Evolutionary conservation across 1,140 invertebrate genomes (phyloP).

Genomic region (Microplitis demolitor): DNA sequence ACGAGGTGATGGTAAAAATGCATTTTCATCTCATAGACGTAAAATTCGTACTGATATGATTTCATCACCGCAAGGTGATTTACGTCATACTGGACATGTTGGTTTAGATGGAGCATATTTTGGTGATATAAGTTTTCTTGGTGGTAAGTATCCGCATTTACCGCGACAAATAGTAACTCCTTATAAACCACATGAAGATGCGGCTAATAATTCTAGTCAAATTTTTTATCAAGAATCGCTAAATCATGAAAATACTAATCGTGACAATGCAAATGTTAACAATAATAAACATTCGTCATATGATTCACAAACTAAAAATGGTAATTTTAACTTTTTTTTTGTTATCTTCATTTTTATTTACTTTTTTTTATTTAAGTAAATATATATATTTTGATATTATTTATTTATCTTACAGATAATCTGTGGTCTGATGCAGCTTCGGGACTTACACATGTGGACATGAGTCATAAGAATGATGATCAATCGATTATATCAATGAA

Average conservation of each 20-base stretch:
- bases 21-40: constrained; percentile 68
- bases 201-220: constrained; percentile 58
- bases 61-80: constrained; percentile 92
- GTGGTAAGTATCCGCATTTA: constrained; percentile 76
- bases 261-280: constrained; percentile 45
- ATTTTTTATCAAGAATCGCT: constrained; percentile 49
- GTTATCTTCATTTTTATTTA: not conserved
- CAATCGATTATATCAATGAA: constrained; percentile 41
- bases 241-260: constrained; percentile 56
- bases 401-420: constrained; percentile 41
- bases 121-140: constrained; percentile 89
- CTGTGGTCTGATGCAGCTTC: constrained; percentile 54
- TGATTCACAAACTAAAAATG: constrained; percentile 51
- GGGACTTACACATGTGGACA: constrained; percentile 48
- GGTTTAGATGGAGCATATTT: constrained; percentile 96
- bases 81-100: constrained; percentile 95
- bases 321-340: constrained; percentile 29
- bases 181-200: constrained; percentile 84
- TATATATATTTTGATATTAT: too few species aligned
- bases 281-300: constrained; percentile 40
- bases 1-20: constrained; percentile 64
- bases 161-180: constrained; percentile 86
- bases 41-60: constrained; percentile 92
- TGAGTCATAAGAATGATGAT: constrained; percentile 38
- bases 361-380: not conserved